Evolutionary conservation across 2,113 vertebrate species (phyloP), one percentile per base, ranked within the genome.

Genomic region (Carollia perspicillata): DNA sequence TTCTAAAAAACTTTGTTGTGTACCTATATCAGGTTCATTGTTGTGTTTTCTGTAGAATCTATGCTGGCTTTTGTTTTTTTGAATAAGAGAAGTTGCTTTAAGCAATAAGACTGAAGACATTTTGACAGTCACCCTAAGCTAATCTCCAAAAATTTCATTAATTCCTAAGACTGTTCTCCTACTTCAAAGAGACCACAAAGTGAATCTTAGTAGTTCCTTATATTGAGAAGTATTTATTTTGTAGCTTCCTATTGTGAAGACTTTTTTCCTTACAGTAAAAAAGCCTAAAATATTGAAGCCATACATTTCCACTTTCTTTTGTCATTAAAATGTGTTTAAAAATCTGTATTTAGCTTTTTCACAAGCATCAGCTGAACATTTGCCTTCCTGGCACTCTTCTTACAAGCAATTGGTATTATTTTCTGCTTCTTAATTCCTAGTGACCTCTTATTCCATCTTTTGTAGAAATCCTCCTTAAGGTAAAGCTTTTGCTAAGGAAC

Each of bases 141-240:
- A 85, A 92, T 95, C 83, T 92, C 33, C 40, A 81, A 84, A 94
- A 95, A 40, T 18, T 92, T 81, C 17, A 16, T 68, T 90, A 66
- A 12, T 96, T 77, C 44, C 68, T 95, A 86, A 79, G 37, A 95
- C 95, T 86, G 85, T 91, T 58, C 51, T 85, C 1, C 66, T 69
- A 65, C 40, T 69, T 87, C 65, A 94, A 60, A 93, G 75, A 44
- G 58, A 93, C 26, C 47, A 89, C 60, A 93, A 23, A 77, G 18
- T 77, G 14, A 12, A 28, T 92, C 60, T 90, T 87, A 35, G 55
- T 72, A 69, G 30, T 44, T 58, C 42, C 18, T 90, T 71, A 58
- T 71, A 72, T 89, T 7, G 16, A 93, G 49, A 84, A 93, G 33
- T 35, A 80, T 22, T 87, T 83, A 20, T 66, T 84, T 95, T 93